These are phyloP conservation scores for Cydia fagiglandana DNA, from an alignment of 1,140 invertebrate genomes.

Conservation along the genomic window DNA sequence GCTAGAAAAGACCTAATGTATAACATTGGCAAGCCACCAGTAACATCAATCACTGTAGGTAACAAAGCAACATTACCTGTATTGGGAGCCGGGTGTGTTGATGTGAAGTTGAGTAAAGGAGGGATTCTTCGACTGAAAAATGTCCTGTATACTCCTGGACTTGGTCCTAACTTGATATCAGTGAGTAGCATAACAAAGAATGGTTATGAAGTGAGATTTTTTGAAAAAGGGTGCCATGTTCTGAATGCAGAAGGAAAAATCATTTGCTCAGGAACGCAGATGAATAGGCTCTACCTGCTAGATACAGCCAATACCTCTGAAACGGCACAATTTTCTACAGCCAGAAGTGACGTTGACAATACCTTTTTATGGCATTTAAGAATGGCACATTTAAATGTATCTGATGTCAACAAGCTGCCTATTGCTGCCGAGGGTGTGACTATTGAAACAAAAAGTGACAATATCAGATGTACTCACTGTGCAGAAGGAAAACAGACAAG, in stretches of 20 bases:
- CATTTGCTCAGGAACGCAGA: constrained; percentile 34
- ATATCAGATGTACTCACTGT: background rate
- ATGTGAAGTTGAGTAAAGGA: constrained; percentile 35
- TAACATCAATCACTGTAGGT: constrained; percentile 42
- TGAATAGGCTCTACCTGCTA: constrained; percentile 36
- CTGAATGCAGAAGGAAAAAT: constrained; percentile 19
- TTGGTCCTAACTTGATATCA: constrained; percentile 39
- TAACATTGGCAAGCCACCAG: constrained; percentile 41
- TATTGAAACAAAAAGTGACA: background rate
- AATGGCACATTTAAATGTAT: constrained; percentile 16
- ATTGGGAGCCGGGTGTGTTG: constrained; percentile 36
- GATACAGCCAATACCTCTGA: constrained; percentile 22
- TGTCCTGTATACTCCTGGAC: constrained; percentile 40
- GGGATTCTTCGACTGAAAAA: constrained; percentile 38
- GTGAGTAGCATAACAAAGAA: constrained; percentile 40
- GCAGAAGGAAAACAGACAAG: constrained; percentile 30
- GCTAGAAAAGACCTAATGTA: constrained; percentile 38
- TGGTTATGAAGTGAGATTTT: constrained; percentile 39
- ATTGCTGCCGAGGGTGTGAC: background rate
- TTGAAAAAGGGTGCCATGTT: constrained; percentile 36
- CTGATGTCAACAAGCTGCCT: constrained; percentile 15
- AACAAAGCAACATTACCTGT: constrained; percentile 42
- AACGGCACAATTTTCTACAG: constrained; percentile 29
- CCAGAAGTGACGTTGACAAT: background rate
- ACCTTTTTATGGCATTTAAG: constrained; percentile 6